Evolutionary conservation across 2,797 vertebrate genomes (phyloP), one percentile per base, ranked within the genome.

Genomic region (Enteromius argenteus): DNA sequence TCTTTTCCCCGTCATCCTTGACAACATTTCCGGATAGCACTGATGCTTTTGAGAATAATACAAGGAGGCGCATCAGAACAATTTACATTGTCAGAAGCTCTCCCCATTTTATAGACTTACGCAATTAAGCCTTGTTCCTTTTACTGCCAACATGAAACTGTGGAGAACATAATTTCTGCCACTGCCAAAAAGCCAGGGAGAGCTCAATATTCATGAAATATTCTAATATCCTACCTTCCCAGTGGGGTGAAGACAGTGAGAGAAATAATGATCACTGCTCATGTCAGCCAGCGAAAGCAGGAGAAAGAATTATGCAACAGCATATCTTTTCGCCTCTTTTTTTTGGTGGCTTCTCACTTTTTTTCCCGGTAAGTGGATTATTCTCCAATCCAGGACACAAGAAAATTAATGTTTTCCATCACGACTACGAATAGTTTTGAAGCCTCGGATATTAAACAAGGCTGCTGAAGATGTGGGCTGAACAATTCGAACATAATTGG

Each of bases 401-500:
- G 84, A 80, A 88, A 90, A 90, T 85, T 84, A 86, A 84, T 80
- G 87, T 87, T 88, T 83, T 85, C 62, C 58, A 75, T 83, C 83
- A 86, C 66, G 79, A 90, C 80, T 85, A 86, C 76, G 88, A 91
- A 92, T 91, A 87, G 90, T 88, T 91, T 90, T 87, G 89, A 77
- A 90, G 91, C 91, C 92, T 93, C 90, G 78, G 86, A 93, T 90
- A 91, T 92, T 88, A 69, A 89, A 90, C 80, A 30, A 87, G 86
- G 68, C 84, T 72, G 86, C 88, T 86, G 74, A 92, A 92, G 90
- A 94, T 92, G 93, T 93, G 91, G 94, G 93, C 93, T 93, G 94
- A 90, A 81, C 90, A 92, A 90, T 94, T 95, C 90, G 92, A 91
- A 91, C 73, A 87, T 89, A 92, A 94, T 94, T 93, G 93, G 90